Conservation (phyloP, 2,888 invertebrate genomes). For the Cryptocephalus moraei region DNA sequence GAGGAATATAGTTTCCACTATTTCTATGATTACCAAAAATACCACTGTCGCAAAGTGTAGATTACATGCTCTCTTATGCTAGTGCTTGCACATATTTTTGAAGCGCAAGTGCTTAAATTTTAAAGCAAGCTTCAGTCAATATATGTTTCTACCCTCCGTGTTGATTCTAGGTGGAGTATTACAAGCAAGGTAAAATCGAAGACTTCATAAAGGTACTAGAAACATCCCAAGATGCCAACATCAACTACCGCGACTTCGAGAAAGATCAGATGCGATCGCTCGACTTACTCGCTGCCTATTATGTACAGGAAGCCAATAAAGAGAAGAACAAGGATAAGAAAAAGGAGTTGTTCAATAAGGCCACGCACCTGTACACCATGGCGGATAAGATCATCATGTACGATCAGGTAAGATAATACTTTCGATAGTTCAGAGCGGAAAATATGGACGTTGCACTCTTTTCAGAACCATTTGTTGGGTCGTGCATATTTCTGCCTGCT, state of each 20-base stretch:
- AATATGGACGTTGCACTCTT: constrained; percentile 16
- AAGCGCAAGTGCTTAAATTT: too few relatives aligned
- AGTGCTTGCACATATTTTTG: too few relatives aligned
- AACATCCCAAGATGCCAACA: constrained; percentile 77
- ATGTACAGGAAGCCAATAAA: constrained; percentile 91
- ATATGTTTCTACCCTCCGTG: too few relatives aligned
- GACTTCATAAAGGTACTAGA: constrained; percentile 94
- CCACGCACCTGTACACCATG: constrained; percentile 92
- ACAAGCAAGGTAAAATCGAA: constrained; percentile 83
- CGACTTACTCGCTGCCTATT: constrained; percentile 96
- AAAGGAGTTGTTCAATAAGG: constrained; percentile 89
- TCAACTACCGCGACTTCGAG: constrained; percentile 82
- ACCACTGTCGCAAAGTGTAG: too few relatives aligned
- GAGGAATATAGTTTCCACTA: too few relatives aligned
- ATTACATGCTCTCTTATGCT: too few relatives aligned
- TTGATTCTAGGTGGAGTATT: constrained; percentile 75
- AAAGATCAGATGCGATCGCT: constrained; percentile 95
- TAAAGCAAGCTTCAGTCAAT: too few relatives aligned
- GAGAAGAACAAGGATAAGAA: constrained; percentile 93
- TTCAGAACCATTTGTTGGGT: constrained; percentile 89
- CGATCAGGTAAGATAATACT: constrained; percentile 47
- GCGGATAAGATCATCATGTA: constrained; percentile 99
- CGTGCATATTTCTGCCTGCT: constrained; percentile 95
- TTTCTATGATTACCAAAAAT: too few relatives aligned
- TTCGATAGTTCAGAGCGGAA: constrained; percentile 42